Base-by-base conservation (phyloP, 2,888 invertebrate genomes). In the Rhogogaster chlorosoma region DNA sequence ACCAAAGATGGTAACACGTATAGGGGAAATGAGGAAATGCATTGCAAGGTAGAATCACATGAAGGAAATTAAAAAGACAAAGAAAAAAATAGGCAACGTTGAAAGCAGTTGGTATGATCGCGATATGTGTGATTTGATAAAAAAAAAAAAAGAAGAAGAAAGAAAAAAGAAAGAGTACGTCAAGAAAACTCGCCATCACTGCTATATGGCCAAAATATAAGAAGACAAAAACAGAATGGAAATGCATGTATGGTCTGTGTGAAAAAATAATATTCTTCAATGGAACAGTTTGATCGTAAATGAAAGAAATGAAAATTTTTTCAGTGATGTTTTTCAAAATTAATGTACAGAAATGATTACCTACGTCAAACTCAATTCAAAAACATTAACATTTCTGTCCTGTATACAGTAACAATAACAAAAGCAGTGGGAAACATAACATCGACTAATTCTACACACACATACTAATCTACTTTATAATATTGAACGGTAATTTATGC, bases 391-490 rank as follows among this genome's bases (percentile, higher is more conserved):
- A 61, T 83, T 67, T 83, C 67, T 70, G 42, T 64, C 29, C 18
- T 49, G 22, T 73, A 85, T 83, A 85, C 83, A 64, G 64, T 86
- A 85, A 84, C 73, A 86, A 86, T 86, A 85, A 84, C 73, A 85
- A 86, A 89, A 89, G 89, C 89, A 87, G 84, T 88, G 88, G 87
- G 88, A 87, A 88, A 89, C 86, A 89, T 87, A 87, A 86, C 88
- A 86, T 86, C 84, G 85, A 86, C 87, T 89, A 90, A 80, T 86
- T 87, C 89, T 90, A 91, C 90, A 88, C 90, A 90, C 83, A 84
- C 90, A 89, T 89, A 82, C 86, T 86, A 84, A 86, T 88, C 87
- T 87, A 87, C 86, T 83, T 18, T 2, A 78, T 29, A 80, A 84
- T 64, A 78, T 73, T 49, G n/a, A 67, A 42, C 57, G 84, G 67